Evolutionary conservation across 2,888 invertebrate genomes (phyloP), one percentile per base, ranked within the genome.

Genomic region (Ptilodon capucinus): DNA sequence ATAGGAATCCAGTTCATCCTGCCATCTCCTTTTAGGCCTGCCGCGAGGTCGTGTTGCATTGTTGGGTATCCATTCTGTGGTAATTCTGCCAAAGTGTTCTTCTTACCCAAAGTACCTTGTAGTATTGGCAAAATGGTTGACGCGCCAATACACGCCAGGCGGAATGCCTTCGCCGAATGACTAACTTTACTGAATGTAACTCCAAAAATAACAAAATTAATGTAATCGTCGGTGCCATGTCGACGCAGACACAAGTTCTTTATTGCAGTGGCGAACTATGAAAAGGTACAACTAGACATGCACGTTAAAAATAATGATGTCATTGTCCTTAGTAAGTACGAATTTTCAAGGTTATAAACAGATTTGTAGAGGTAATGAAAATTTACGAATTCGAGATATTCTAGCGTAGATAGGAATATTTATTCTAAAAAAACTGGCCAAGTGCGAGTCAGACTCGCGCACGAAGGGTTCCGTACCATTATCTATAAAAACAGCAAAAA

Each of bases 271-370:
- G 35, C 21, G 23, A 38, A 49, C 56, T 45, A 61, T 53, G 51
- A 52, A 61, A 71, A 65, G 57, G 62, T 63, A 65, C 50, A 63
- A 32, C 61, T 50, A 48, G 56, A 50, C 60, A 58, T 62, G 65
- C 57, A 51, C 19, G 46, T 38, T 43, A 43, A 44, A 60, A 51
- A 13, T 36, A 49, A 48, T 78, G 79, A 77, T 76, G 77, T 79
- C 79, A 79, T 66, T 71, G 72, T 60, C 69, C 74, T 70, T 60
- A 71, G 68, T 64, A 69, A 46, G 43, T 17, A 35, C 17, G 13
- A 9, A 32, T 14, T 17, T 46, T 52, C 72, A 72, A 72, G 72
- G 71, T 45, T 48, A 41, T n/a, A 34, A n/a, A 8, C 17, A 35
- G 23, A 30, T 32, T 36, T 49, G 50, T 21, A 8, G 47, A 47